Percentiles rank a stretch among this genome's conserved stretches.
Conservation (phyloP, 2,888 invertebrate species). For the Apotomis capreana region DNA sequence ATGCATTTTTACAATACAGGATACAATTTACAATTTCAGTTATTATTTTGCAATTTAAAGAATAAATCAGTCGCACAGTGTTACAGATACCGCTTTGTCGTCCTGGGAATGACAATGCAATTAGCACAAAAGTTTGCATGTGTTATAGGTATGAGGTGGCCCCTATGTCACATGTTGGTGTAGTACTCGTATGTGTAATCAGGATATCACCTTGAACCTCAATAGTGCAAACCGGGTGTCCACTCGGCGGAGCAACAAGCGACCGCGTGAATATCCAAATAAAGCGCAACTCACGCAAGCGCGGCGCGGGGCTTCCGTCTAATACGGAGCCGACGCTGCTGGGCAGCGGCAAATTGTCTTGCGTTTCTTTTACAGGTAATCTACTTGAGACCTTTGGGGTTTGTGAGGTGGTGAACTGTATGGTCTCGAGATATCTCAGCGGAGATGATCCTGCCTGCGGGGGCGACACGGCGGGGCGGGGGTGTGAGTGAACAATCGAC, state of each 20-base stretch:
- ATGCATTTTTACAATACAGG: no score
- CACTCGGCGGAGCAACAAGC: background rate
- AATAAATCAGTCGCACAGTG: no score
- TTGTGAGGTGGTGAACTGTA: background rate
- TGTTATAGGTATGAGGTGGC: no score
- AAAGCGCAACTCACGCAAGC: constrained; percentile 17
- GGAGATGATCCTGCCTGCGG: constrained; percentile 30
- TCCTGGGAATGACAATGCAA: no score
- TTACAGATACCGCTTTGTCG: no score
- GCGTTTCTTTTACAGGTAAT: background rate
- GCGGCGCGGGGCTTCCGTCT: constrained; percentile 8
- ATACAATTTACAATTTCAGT: no score
- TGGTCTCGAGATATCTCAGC: constrained; percentile 23
- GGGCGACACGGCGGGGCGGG: constrained; percentile 48
- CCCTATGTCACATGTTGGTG: no score
- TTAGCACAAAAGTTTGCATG: no score
- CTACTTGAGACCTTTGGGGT: background rate
- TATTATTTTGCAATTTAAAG: no score
- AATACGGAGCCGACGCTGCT: constrained; percentile 13
- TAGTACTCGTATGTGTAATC: no score
- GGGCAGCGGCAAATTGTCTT: background rate
- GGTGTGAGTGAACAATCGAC: constrained; percentile 65
- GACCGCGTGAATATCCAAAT: constrained; percentile 37
- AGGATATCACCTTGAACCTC: background rate
- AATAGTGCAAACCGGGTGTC: background rate